Evolutionary conservation across 2,888 invertebrate genomes (phyloP).

Genomic region (Spilarctia lutea): DNA sequence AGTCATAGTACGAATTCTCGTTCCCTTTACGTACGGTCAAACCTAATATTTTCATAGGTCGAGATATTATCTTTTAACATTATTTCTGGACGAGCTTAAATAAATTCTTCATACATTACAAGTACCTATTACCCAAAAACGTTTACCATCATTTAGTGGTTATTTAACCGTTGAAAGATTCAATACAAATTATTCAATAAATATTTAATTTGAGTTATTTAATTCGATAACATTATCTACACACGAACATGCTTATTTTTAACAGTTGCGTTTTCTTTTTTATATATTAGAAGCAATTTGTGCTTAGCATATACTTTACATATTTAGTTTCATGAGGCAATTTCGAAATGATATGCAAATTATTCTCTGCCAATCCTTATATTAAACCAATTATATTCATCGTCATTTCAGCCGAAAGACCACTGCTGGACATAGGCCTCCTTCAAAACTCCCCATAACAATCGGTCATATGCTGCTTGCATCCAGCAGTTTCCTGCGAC

Average conservation of each 20-base stretch:
- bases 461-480: too few relatives aligned
- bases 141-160: not conserved
- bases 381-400: too few relatives aligned
- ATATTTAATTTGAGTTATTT: not conserved
- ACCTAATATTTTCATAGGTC: constrained; percentile 75
- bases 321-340: too few relatives aligned
- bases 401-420: too few relatives aligned
- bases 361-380: too few relatives aligned
- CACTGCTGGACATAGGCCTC: too few relatives aligned
- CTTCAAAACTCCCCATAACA: too few relatives aligned
- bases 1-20: constrained; percentile 52
- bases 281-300: not conserved
- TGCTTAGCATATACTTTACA: too few relatives aligned
- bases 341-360: too few relatives aligned
- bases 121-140: not conserved
- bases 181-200: too few relatives aligned
- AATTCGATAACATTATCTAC: not conserved
- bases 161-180: not conserved
- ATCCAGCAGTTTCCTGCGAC: too few relatives aligned
- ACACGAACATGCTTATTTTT: not conserved
- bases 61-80: constrained; percentile 79
- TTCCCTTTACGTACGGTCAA: constrained; percentile 55
- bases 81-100: constrained; percentile 44
- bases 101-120: constrained; percentile 9
- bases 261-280: not conserved